A percentile compares a stretch with the other conserved stretches of the same genome.
phyloP scores from a whole-genome alignment of 2,113 vertebrate species.

The Rhinolophus sinicus region DNA sequence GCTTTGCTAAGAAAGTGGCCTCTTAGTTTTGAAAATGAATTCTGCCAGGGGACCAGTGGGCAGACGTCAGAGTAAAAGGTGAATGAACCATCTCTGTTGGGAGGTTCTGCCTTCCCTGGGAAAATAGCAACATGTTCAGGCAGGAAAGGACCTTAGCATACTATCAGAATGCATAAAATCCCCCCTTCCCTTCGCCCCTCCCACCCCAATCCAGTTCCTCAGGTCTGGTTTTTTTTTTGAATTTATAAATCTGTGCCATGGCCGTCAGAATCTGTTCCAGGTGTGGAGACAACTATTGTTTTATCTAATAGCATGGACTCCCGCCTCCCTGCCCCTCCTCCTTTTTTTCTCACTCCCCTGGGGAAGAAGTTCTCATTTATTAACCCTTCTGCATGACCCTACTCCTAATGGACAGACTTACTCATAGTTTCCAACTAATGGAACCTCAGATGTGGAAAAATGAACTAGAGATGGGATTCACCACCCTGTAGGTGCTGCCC shows the following conservation, averaged over 20 bases:
- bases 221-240: conserved; percentile 8
- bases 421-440: neutral
- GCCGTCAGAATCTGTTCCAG: neutral
- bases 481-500: too few relatives aligned
- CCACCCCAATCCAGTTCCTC: neutral
- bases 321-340: too few relatives aligned
- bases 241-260: neutral
- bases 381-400: neutral
- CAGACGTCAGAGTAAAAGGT: neutral
- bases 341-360: neutral
- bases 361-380: neutral
- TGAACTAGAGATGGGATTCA: neutral
- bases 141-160: neutral
- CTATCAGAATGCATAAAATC: neutral
- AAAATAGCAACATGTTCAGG: neutral
- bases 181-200: neutral
- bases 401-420: neutral
- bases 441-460: neutral
- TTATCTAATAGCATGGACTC: neutral
- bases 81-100: neutral
- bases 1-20: conserved; percentile 1
- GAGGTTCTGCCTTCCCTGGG: neutral
- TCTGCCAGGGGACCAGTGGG: neutral
- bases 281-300: neutral
- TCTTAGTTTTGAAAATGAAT: neutral